phyloP scores from a whole-genome alignment of 1,140 invertebrate genomes.

The Drosophila tristis region DNA sequence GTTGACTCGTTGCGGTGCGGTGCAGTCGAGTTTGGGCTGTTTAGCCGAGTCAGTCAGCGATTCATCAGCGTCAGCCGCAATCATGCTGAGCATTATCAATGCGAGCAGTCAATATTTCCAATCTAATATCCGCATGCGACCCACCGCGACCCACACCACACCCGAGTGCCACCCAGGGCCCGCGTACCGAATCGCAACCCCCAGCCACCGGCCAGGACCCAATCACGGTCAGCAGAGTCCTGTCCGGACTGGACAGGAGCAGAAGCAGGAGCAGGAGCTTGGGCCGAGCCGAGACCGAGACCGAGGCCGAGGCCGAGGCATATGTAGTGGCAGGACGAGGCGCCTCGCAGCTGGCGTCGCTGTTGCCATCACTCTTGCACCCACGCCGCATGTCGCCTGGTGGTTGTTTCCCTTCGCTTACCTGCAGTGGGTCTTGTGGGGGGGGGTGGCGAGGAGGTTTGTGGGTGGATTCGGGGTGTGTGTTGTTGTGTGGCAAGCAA shows the following conservation, averaged over 20 bases:
- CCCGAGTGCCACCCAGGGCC: background rate
- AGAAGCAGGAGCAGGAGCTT: background rate
- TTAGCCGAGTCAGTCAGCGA: slow-evolving; percentile 46
- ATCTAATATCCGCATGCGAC: slow-evolving; percentile 59
- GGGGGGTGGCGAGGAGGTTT: too few species aligned
- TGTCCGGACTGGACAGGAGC: too few species aligned
- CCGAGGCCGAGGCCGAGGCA: too few species aligned
- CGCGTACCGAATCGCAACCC: background rate
- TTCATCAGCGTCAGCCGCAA: slow-evolving; percentile 9
- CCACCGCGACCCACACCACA: background rate
- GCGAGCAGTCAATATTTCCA: slow-evolving; percentile 66
- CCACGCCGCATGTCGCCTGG: slow-evolving; percentile 32
- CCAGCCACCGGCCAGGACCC: slow-evolving; percentile 57
- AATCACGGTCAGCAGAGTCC: slow-evolving; percentile 53
- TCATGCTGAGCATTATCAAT: slow-evolving; percentile 37
- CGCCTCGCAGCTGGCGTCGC: slow-evolving; percentile 7
- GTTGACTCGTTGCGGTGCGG: slow-evolving; percentile 36
- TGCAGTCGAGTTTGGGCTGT: slow-evolving; percentile 32
- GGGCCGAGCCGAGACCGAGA: too few species aligned
- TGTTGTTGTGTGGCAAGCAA: slow-evolving; percentile 64
- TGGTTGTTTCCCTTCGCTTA: slow-evolving; percentile 55
- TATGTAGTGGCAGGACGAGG: background rate
- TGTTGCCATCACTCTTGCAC: slow-evolving; percentile 66
- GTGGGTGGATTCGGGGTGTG: background rate
- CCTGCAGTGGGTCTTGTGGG: slow-evolving; percentile 20